Base-by-base conservation (phyloP, 2,797 vertebrate genomes). In the Leucoraja ocellata region DNA sequence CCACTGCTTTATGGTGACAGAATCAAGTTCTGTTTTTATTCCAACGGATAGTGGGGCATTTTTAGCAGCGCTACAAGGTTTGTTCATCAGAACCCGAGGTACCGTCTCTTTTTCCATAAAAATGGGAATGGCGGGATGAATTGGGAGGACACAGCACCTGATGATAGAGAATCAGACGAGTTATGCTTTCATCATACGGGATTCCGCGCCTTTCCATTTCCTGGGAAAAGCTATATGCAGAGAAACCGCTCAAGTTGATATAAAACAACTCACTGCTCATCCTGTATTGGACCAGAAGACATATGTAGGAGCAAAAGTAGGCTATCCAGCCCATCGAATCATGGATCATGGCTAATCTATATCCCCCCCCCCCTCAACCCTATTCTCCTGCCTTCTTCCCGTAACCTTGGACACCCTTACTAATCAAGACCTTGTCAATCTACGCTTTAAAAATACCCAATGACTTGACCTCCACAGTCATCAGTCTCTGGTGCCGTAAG, bases 11-110 rank as follows among this genome's bases (percentile, higher is more conserved):
- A 21, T 68, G n/a, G 61, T 36, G 61, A 88, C 16, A 21, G 84
- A 68, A 8, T 32, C 61, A 68, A 68, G n/a, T 88, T 36, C 61
- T 88, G 84, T 88, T 88, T 68, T 88, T 21, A 68, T 88, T 88
- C 18, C 14, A 36, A 36, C 32, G 14, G 63, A 68, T 32, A 9
- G 63, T 32, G 14, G 14, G 84, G 18, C 16, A 58, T n/a, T 65
- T 88, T 18, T 2, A 68, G 84, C n/a, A 8, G 1, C 32, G 16
- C n/a, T 68, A n/a, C 8, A 36, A 16, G 63, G 14, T 68, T 8
- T 88, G 84, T 65, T 88, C 2, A 36, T 68, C 14, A 68, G 13
- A 65, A 88, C 36, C 84, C 36, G 61, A 88, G 84, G 21, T 68
- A 36, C 63, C 21, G 61, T 68, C 61, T 63, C 16, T 65, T 68